Evolutionary conservation across 2,797 vertebrate species (phyloP).

Genomic region (Furcifer pardalis): DNA sequence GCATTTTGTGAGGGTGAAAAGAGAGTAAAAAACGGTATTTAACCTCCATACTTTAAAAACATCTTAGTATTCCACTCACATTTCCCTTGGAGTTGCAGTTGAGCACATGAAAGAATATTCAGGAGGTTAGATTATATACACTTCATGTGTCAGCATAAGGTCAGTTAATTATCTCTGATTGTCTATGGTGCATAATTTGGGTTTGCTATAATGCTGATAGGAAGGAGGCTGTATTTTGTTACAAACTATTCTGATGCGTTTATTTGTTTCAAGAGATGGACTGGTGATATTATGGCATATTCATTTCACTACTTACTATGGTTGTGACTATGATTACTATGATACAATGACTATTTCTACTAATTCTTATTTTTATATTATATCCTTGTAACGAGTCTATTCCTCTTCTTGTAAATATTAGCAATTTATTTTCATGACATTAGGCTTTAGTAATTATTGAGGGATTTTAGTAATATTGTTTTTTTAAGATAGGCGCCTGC

Average conservation of each 20-base stretch:
- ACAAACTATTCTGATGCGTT: background rate
- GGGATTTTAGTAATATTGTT: too few species aligned
- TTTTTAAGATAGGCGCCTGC: too few species aligned
- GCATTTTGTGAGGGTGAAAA: background rate
- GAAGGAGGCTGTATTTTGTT: background rate
- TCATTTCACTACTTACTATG: too few species aligned
- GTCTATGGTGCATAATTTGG: conserved; percentile 19
- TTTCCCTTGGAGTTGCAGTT: background rate
- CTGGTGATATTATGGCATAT: background rate
- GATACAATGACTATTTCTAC: too few species aligned
- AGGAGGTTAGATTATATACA: conserved; percentile 21
- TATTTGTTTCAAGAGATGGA: background rate
- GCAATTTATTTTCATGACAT: too few species aligned
- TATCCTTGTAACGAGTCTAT: too few species aligned
- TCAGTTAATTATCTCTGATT: conserved; percentile 30
- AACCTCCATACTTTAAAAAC: conserved; percentile 15
- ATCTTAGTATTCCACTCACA: conserved; percentile 7
- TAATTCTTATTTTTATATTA: too few species aligned
- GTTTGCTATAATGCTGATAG: conserved; percentile 27
- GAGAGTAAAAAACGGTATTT: background rate
- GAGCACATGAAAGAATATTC: background rate
- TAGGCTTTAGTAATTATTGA: too few species aligned
- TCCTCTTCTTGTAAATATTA: too few species aligned
- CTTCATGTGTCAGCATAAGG: conserved; percentile 28
- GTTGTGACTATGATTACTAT: too few species aligned